Conservation (phyloP, 2,888 invertebrate species). For the Dimorphilus gyrociliatus region DNA sequence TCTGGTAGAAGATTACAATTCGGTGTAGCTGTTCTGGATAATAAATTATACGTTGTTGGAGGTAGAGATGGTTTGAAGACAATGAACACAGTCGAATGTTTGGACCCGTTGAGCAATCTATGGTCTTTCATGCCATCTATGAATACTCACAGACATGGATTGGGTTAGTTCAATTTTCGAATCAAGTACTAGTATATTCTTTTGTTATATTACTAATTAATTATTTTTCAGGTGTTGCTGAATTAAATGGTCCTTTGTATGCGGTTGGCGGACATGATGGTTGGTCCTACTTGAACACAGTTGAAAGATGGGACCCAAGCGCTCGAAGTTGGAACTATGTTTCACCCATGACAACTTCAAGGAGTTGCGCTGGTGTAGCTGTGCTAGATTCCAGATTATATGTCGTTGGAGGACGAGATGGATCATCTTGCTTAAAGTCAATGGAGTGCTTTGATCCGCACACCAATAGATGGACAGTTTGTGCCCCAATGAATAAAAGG, state of each 20-base stretch:
- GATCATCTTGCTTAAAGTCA: slow-evolving; percentile 69
- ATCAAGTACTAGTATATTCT: too few relatives aligned
- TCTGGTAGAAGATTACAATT: slow-evolving; percentile 68
- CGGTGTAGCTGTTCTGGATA: slow-evolving; percentile 58
- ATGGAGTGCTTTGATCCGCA: slow-evolving; percentile 72
- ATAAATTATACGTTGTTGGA: slow-evolving; percentile 66
- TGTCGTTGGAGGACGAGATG: slow-evolving; percentile 81
- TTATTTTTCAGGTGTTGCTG: slow-evolving; percentile 43
- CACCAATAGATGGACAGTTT: slow-evolving; percentile 62
- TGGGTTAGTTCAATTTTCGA: slow-evolving; percentile 34
- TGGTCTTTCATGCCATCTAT: slow-evolving; percentile 67
- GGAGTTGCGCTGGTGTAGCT: slow-evolving; percentile 77
- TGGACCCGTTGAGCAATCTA: slow-evolving; percentile 44
- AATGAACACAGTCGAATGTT: slow-evolving; percentile 40
- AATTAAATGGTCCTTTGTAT: slow-evolving; percentile 64
- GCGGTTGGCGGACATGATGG: slow-evolving; percentile 91
- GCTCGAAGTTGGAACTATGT: slow-evolving; percentile 76
- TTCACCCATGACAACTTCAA: slow-evolving; percentile 68
- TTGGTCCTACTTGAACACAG: slow-evolving; percentile 82
- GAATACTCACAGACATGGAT: slow-evolving; percentile 60
- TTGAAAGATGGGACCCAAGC: slow-evolving; percentile 78
- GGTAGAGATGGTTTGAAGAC: slow-evolving; percentile 85
- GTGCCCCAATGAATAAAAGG: slow-evolving; percentile 68
- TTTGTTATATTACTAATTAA: too few relatives aligned
- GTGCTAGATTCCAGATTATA: slow-evolving; percentile 60